Evolutionary conservation across 2,797 vertebrate species (phyloP), one percentile per base, ranked within the genome.

Genomic region (Acipenser oxyrinchus): DNA sequence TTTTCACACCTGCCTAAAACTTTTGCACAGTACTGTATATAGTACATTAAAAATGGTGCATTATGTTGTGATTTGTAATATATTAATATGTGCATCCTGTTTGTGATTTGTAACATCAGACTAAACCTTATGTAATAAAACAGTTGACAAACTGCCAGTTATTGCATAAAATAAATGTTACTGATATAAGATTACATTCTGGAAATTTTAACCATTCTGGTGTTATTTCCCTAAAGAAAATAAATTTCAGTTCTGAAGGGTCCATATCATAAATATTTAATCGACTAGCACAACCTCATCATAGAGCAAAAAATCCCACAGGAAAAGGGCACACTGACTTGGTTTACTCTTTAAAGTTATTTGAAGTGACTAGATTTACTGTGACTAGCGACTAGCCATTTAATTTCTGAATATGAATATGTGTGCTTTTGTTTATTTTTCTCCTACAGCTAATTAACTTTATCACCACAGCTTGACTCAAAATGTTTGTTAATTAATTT

Each of bases 151-250:
- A 37, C 23, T 37, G 23, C 23, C 23, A 3, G 23, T 37, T 37
- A 37, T 9, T 55, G 52, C n/a, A 55, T 55, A 55, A 55, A 10
- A 2, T 55, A 55, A 9, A 55, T 55, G 9, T 10, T 55, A 55
- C 52, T 55, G 52, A 55, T 6, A 7, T n/a, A 55, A 55, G n/a
- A 10, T 55, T n/a, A 8, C 52, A 7, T 9, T n/a, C 52, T 55
- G 52, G 52, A n/a, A 37, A 55, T 53, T 12, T 9, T n/a, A 4
- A n/a, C n/a, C n/a, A n/a, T n/a, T n/a, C n/a, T 65, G 72, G 75
- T 53, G 51, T 59, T 76, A 73, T 78, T 78, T 80, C 81, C 80
- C 80, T 69, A 70, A 79, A 70, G 74, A 65, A 72, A 78, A 76
- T 67, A 18, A 71, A 48, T 69, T 66, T 60, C 8, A 13, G 4